Base-by-base conservation (phyloP, 2,113 vertebrate genomes). In the Orcinus orca region DNA sequence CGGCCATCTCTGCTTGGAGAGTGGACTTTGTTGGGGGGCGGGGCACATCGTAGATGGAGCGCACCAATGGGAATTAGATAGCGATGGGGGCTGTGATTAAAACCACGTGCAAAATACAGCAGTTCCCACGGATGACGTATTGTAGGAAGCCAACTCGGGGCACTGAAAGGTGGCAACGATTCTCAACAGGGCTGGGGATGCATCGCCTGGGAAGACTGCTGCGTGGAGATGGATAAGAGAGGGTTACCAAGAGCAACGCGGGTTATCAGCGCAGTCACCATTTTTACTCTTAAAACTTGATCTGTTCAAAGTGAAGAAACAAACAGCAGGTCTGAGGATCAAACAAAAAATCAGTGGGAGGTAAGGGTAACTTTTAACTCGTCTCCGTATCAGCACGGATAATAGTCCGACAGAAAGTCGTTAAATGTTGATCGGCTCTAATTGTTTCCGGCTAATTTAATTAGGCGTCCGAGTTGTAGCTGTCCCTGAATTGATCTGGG, bases 151-250 rank as follows among this genome's bases (percentile, higher is more conserved):
- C 50, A 12, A 21, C 29, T 33, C 18, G 33, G 36, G 18, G 15
- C 1, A 0, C 36, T 50, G 80, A 26, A 18, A 7, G 5, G 12
- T 21, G 31, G 17, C 5, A 7, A 44, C 0, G 15, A 38, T 50
- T 36, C 44, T 80, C 71, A 73, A 2, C 29, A 36, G 29, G 10
- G 33, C 29, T 18, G 53, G 44, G 17, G 33, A 33, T 5, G 18
- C 13, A 4, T 3, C 33, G 31, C 5, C 15, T 63, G 15, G 7
- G 0, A 31, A 25, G 36, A 14, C 3, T 21, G 4, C 11, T 13
- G 13, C 9, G 2, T 53, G 62, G 36, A 41, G 20, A 6, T 25
- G 14, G 47, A 4, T n/a, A 26, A 41, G 25, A 1, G 15, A 50
- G 41, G 1, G 25, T 2, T 31, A 25, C 11, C 7, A 29, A 36